Base-by-base conservation (phyloP, 2,888 invertebrate genomes). In the Antitype chi region DNA sequence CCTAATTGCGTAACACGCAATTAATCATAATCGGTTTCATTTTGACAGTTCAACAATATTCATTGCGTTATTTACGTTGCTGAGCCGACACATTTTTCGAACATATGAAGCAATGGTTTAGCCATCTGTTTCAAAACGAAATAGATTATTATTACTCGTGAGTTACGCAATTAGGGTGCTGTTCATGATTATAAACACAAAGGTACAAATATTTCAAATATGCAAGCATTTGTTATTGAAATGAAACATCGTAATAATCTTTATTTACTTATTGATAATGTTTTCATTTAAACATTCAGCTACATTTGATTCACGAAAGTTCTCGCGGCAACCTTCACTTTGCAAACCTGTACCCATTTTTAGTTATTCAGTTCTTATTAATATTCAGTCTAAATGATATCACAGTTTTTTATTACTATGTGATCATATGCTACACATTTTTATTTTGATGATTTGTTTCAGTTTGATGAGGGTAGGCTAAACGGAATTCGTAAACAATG, bases 221-320 rank as follows among this genome's bases (percentile, higher is more conserved):
- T 23, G 38, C n/a, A 2, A 70, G 47, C 47, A 28, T 64, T 38
- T 70, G 20, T 20, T 11, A 74, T 49, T 59, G 25, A 49, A 74
- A 57, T 74, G 25, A n/a, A 74, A 49, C 20, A 38, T 38, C 17
- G 49, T 20, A 74, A 52, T 38, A 38, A 78, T 49, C 43, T 23
- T 7, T 72, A 9, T 32, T 55, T 38, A 38, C 5, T 53, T 53
- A 47, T 43, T n/a, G 9, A 25, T 1, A 47, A 20, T 66, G 47
- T 20, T 57, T 47, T 73, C n/a, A 63, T 53, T 77, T 32, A 11
- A 71, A 55, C 25, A 49, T 17, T 52, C 38, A 53, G n/a, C 28
- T 53, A n/a, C 7, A 28, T 43, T 70, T 3, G 0, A n/a, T 81
- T 62, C 28, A 55, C 38, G 81, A 49, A 81, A 81, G 20, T 81